Percentiles rank a stretch among this genome's conserved stretches.
These are phyloP conservation scores for Dryoscopus gambensis DNA, from an alignment of 2,113 vertebrate genomes.

Conservation along the genomic window DNA sequence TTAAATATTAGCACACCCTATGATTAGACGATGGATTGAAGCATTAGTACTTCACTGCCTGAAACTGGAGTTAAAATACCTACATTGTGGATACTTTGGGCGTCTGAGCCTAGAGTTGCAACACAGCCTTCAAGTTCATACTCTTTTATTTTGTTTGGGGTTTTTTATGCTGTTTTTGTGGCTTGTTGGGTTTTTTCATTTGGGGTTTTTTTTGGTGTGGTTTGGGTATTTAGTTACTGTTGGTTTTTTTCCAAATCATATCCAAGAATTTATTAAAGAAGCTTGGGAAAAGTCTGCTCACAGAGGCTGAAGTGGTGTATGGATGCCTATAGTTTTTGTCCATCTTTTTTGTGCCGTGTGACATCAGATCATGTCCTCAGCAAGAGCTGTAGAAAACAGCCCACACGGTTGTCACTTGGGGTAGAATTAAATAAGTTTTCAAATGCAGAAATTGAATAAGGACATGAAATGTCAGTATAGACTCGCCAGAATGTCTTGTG, in stretches of 20 bases:
- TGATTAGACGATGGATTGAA: neutral
- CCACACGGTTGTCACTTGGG: neutral
- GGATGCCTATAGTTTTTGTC: neutral
- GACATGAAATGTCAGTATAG: neutral
- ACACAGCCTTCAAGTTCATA: neutral
- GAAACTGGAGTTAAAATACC: neutral
- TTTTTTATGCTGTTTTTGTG: neutral
- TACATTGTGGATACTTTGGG: neutral
- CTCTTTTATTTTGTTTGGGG: rapidly evolving
- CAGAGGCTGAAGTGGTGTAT: neutral
- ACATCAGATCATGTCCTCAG: neutral
- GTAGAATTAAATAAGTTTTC: neutral
- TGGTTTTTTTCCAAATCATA: neutral
- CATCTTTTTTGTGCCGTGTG: neutral
- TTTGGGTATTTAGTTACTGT: neutral
- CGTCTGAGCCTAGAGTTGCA: neutral
- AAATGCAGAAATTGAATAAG: neutral
- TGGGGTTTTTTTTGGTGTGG: neutral
- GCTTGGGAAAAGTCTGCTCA: neutral
- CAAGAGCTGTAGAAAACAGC: neutral
- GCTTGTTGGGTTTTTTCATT: neutral
- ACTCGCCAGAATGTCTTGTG: neutral
- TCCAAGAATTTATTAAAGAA: neutral
- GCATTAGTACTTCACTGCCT: neutral
- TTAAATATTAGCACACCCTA: neutral